Conservation (phyloP, 1,140 invertebrate species). For the Pogonomyrmex barbatus region DNA sequence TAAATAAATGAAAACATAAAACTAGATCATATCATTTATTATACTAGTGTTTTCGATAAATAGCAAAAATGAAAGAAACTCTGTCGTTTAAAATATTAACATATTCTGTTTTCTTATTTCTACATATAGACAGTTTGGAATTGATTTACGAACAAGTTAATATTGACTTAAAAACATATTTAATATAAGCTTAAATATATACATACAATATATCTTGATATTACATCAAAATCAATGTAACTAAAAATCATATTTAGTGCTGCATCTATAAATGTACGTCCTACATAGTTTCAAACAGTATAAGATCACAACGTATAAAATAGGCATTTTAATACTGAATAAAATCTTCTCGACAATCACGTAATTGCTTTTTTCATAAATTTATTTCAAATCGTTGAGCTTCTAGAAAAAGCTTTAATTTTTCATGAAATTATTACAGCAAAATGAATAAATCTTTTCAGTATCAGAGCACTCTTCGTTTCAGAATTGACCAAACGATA, state of each 20-base stretch:
- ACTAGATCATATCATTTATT: not conserved
- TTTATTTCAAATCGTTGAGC: not conserved
- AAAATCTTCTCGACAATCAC: not conserved
- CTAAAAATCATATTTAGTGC: too few species aligned
- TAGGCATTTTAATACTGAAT: not conserved
- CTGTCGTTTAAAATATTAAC: not conserved
- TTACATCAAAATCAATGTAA: not conserved
- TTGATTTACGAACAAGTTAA: not conserved
- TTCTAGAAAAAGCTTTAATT: not conserved
- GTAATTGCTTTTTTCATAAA: not conserved
- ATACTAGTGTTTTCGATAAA: not conserved
- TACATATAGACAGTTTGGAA: not conserved
- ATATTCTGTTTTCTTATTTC: not conserved
- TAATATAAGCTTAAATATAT: not conserved
- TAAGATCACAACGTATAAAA: not conserved
- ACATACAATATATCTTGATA: not conserved
- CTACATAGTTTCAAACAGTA: too few species aligned
- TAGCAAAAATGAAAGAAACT: not conserved
- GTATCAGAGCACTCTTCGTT: constrained; percentile 31
- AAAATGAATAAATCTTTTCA: not conserved
- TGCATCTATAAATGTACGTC: too few species aligned
- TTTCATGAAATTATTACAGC: not conserved
- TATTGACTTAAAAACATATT: not conserved
- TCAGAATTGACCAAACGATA: constrained; percentile 62
- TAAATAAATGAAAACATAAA: not conserved